Evolutionary conservation across 53 echinoderm and acorn worm genomes (phyloP).

Genomic region (Echinometra lucunter): DNA sequence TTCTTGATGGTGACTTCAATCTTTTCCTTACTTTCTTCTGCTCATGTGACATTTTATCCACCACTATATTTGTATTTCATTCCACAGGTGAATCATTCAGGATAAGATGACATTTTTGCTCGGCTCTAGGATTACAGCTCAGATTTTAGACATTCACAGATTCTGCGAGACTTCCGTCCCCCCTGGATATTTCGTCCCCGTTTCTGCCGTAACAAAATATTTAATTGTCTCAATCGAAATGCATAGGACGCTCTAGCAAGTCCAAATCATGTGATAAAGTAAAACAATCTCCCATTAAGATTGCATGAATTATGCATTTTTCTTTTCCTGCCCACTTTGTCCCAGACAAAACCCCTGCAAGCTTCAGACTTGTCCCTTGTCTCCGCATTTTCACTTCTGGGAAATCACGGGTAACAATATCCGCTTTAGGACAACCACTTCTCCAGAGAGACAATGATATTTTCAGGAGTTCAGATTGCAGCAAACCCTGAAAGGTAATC

Average conservation of each 20-base stretch:
- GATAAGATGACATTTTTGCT: background rate
- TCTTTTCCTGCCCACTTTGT: background rate
- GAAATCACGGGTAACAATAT: constrained; percentile 52
- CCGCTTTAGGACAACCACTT: background rate
- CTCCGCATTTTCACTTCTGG: background rate
- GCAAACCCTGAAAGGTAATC: background rate
- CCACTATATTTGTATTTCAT: background rate
- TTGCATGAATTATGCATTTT: constrained; percentile 38
- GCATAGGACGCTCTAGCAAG: background rate
- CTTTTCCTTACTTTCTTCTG: no score
- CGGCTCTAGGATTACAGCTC: background rate
- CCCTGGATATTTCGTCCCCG: background rate
- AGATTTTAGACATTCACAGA: constrained; percentile 9
- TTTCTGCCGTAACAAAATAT: constrained; percentile 27
- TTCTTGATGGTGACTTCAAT: no score
- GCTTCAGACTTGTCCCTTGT: background rate
- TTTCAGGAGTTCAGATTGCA: background rate
- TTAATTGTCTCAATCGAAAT: constrained; percentile 26
- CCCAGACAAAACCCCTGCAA: constrained; percentile 22
- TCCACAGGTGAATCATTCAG: background rate
- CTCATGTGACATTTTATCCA: background rate
- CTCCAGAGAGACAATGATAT: constrained; percentile 6
- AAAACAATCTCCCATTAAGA: background rate
- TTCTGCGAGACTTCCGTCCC: background rate
- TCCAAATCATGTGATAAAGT: background rate